A percentile compares a stretch with the other conserved stretches of the same genome.
These are phyloP conservation scores for Cervus canadensis DNA, from an alignment of 2,113 vertebrate genomes.

Conservation along the genomic window DNA sequence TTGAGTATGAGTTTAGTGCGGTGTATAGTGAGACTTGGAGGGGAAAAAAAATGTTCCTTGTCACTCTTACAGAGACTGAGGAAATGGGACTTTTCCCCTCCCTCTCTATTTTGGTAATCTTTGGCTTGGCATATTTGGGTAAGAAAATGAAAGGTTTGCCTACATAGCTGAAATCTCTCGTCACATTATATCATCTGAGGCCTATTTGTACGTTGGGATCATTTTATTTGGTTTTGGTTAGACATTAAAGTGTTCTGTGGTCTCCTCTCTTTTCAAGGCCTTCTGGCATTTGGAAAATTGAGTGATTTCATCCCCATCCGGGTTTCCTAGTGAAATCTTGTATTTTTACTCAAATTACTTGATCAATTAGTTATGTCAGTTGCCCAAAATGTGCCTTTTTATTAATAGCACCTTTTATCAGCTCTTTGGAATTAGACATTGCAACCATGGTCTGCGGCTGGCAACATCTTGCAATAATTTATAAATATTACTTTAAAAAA, in stretches of 20 bases:
- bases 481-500: constrained; percentile 81
- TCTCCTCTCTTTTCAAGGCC: constrained; percentile 70
- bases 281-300: constrained; percentile 78
- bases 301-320: constrained; percentile 67
- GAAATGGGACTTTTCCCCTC: constrained; percentile 7
- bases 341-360: constrained; percentile 66
- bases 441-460: constrained; percentile 35
- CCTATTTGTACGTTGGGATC: constrained; percentile 74
- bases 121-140: constrained; percentile 56
- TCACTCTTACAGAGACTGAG: neutral
- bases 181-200: constrained; percentile 77
- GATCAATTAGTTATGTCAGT: constrained; percentile 70
- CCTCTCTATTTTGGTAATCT: constrained; percentile 59
- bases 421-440: constrained; percentile 55
- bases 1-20: constrained; percentile 55
- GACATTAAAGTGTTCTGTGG: constrained; percentile 78
- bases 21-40: constrained; percentile 12
- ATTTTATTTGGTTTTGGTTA: constrained; percentile 82
- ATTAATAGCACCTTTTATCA: constrained; percentile 77
- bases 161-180: constrained; percentile 80
- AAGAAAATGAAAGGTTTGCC: constrained; percentile 76
- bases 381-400: constrained; percentile 76
- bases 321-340: constrained; percentile 57
- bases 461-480: constrained; percentile 84
- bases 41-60: neutral